Base-by-base conservation (phyloP, 2,888 invertebrate genomes). In the Aporophyla lueneburgensis region DNA sequence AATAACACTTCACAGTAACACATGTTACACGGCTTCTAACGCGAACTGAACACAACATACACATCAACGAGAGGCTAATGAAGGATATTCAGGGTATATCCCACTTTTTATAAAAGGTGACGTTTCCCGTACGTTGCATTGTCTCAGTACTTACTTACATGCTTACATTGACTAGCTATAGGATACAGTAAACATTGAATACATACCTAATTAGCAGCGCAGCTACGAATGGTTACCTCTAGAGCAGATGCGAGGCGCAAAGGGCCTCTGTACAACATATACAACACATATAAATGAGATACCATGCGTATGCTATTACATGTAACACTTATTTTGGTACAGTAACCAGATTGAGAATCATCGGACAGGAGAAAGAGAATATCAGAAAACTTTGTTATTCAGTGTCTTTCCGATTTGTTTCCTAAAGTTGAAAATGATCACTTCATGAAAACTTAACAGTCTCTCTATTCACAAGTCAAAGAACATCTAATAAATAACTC, bases 1-100 rank as follows among this genome's bases (percentile, higher is more conserved):
- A 90, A 92, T 91, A 94, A 95, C 95, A 96, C 95, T 93, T 91
- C 89, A 84, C 86, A 90, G 89, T 84, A 89, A 91, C 91, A 93
- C 95, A 96, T 95, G 87, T 92, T 94, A 94, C 87, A 87, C 87
- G 80, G 81, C 82, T 81, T 80, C 83, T 78, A 86, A 83, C 81
- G 84, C 80, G 62, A 76, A 85, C 87, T 89, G 78, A 81, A 86
- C 84, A 89, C 89, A 88, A 86, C 78, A 76, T 71, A 67, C n/a
- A 43, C 49, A 53, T 82, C 78, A 75, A 88, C 88, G 85, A 86
- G 86, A 80, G 88, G 89, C 85, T 78, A 87, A 90, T 88, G 89
- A 88, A 89, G 85, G 85, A 83, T 43, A 33, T 14, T 89, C 88
- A 89, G 85, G 21, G 4, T 46, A 27, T 16, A 12, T 53, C 75